These are phyloP conservation scores for Temnothorax ravouxi DNA, from an alignment of 2,888 invertebrate genomes.

Conservation along the genomic window DNA sequence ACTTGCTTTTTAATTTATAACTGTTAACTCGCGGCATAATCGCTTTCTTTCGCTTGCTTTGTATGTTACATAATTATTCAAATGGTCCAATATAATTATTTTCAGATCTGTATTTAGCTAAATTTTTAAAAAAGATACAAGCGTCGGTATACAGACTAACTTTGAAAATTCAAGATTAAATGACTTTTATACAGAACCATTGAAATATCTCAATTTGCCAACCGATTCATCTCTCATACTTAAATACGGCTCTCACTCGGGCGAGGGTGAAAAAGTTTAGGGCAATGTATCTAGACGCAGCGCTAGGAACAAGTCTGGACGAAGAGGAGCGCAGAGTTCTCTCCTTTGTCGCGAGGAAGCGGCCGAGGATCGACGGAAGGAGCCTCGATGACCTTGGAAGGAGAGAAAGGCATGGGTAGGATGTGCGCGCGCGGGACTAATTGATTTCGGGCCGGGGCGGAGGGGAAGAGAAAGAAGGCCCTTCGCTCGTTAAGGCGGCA, in stretches of 20 bases:
- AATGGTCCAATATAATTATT: not conserved
- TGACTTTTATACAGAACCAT: not conserved
- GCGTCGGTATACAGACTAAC: not conserved
- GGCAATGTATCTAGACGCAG: not conserved
- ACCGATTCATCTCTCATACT: slow-evolving; percentile 7
- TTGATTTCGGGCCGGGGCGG: slow-evolving; percentile 36
- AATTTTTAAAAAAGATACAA: not conserved
- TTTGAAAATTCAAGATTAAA: not conserved
- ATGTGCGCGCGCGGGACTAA: slow-evolving; percentile 50
- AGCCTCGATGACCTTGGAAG: slow-evolving; percentile 51
- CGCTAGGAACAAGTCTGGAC: not conserved
- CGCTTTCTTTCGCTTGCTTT: not conserved
- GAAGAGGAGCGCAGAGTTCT: slow-evolving; percentile 25
- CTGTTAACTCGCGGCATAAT: not conserved
- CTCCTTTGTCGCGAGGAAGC: slow-evolving; percentile 49
- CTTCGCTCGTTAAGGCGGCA: slow-evolving; percentile 49
- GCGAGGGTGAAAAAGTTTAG: slow-evolving; percentile 12
- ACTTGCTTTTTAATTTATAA: not conserved
- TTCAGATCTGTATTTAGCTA: not conserved
- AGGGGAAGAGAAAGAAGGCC: not conserved
- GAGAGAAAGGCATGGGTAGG: slow-evolving; percentile 47
- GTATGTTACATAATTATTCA: not conserved
- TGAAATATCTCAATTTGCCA: slow-evolving; percentile 17
- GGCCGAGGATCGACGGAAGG: slow-evolving; percentile 29
- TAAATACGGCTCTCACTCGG: not conserved